Evolutionary conservation across 1,140 invertebrate genomes (phyloP).

Genomic region (Drosophila jambulina): DNA sequence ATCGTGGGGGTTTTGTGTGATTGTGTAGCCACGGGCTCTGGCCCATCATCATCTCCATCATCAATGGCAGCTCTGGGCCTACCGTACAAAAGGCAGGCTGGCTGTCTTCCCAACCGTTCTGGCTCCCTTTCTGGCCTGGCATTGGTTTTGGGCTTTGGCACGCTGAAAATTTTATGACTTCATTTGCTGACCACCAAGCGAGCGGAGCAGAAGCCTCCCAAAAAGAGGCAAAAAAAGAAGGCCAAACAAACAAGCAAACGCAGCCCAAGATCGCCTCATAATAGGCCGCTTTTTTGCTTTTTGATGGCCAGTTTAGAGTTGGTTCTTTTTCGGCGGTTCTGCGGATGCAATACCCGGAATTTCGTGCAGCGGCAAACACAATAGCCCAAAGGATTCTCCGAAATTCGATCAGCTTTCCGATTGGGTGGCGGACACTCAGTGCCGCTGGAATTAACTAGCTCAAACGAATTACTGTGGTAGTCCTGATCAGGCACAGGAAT

Average conservation of each 20-base stretch:
- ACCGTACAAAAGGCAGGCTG: conserved; percentile 58
- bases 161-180: conserved; percentile 84
- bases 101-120: conserved; percentile 22
- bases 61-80: conserved; percentile 79
- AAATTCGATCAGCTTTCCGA: conserved; percentile 69
- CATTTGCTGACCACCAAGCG: conserved; percentile 79
- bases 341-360: conserved; percentile 73
- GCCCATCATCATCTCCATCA: conserved; percentile 77
- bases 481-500: background rate
- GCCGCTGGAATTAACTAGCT: conserved; percentile 42
- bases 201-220: conserved; percentile 44
- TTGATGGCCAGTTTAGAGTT: conserved; percentile 51
- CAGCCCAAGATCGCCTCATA: conserved; percentile 61
- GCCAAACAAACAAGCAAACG: conserved; percentile 39
- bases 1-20: conserved; percentile 50
- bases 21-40: conserved; percentile 37
- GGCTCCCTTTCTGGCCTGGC: conserved; percentile 7
- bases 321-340: conserved; percentile 41
- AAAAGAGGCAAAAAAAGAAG: conserved; percentile 27
- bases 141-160: conserved; percentile 60
- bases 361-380: conserved; percentile 75
- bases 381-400: conserved; percentile 77
- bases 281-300: conserved; percentile 52
- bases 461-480: background rate
- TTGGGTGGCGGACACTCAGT: conserved; percentile 50